Base-by-base conservation (phyloP, 2,888 invertebrate species). In the Kuschelorhynchus macadamiae region DNA sequence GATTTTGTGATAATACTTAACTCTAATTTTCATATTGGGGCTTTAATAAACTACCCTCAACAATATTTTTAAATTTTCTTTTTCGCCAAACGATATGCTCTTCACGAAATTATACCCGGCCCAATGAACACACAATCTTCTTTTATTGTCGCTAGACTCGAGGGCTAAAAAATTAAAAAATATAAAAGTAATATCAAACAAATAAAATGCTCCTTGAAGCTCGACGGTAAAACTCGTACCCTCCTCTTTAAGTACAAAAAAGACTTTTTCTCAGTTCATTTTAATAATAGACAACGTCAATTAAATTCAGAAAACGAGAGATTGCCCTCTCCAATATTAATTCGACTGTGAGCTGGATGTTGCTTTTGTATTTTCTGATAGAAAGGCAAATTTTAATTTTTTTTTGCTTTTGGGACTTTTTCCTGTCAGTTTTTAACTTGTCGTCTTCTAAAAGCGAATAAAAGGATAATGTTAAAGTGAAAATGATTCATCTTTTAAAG, bases 261-360 rank as follows among this genome's bases (percentile, higher is more conserved):
- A 44, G 21, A 32, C 17, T 46, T 44, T 57, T 50, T 39, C 50
- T 50, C 60, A 52, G 57, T 68, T 52, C 63, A 50, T 68, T 63
- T 63, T 68, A 63, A 52, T 68, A 63, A 63, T 59, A 63, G 67
- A 63, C 62, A 68, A 63, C 63, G 57, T 68, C 67, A 63, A 63
- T 68, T 67, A 66, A 60, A 60, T 52, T 21, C 33, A 41, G 32
- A 25, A 55, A 59, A 57, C 33, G 59, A 50, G 33, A 47, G 50
- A 57, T 65, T 50, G 50, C 50, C 57, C 52, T 59, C 32, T 57
- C 21, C 36, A 44, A 17, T 59, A 59, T 49, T 64, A 49, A 56
- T 32, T 53, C 50, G 30, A 52, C 47, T 53, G 47, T 49, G 21
- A 65, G 33, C 52, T 41, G 57, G 33, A 41, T 49, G 49, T 59